Percentiles rank a stretch among this genome's conserved stretches.
Evolutionary conservation across 2,888 invertebrate genomes (phyloP).

Genomic region (Ichneumon xanthorius): DNA sequence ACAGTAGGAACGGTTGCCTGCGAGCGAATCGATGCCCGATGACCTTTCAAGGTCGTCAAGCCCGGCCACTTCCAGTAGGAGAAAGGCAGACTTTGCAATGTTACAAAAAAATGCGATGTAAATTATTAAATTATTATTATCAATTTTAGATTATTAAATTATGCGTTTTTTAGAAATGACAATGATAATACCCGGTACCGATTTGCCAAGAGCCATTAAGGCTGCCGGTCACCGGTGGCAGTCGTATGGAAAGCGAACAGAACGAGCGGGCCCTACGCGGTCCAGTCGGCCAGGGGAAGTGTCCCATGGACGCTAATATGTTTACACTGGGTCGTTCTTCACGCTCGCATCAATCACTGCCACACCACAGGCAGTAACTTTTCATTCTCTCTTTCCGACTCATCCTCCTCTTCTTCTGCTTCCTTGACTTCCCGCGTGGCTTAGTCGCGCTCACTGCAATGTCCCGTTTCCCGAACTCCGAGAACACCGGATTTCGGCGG

Average conservation of each 20-base stretch:
- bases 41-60: no score
- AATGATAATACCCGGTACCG: conserved; percentile 58
- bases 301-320: conserved; percentile 80
- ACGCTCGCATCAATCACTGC: conserved; percentile 83
- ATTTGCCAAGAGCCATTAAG: conserved; percentile 79
- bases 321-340: conserved; percentile 82
- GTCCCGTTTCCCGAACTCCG: conserved; percentile 39
- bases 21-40: no score
- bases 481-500: conserved; percentile 19
- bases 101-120: no score
- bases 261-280: conserved; percentile 28
- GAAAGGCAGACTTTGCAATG: no score
- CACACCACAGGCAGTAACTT: conserved; percentile 74
- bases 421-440: conserved; percentile 31
- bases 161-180: no score
- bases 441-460: conserved; percentile 27
- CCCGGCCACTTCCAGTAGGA: no score
- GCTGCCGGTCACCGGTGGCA: conserved; percentile 56
- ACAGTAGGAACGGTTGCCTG: no score
- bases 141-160: no score
- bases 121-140: no score
- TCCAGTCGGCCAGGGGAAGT: conserved; percentile 54
- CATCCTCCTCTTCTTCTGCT: conserved; percentile 50
- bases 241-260: conserved; percentile 13
- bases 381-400: conserved; percentile 51